A percentile compares a stretch with the other conserved stretches of the same genome.
Evolutionary conservation across 2,888 invertebrate species (phyloP).

Genomic region (Amphipyra berbera): DNA sequence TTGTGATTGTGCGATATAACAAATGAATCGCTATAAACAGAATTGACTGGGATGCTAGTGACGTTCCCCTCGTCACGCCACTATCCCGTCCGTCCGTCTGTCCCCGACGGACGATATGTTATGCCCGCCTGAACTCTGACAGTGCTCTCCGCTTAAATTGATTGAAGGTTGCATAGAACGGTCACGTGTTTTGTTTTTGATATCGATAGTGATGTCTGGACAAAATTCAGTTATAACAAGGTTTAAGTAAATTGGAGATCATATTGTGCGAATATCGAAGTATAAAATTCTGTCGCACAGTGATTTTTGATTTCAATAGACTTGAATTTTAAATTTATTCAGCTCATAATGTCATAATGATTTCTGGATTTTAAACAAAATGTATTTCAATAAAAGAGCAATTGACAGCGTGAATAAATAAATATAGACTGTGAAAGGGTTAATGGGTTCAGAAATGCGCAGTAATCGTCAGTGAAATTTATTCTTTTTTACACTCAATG

Average conservation of each 20-base stretch:
- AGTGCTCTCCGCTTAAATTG: conserved; percentile 66
- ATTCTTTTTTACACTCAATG: background rate
- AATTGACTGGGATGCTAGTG: conserved; percentile 64
- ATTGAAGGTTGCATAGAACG: conserved; percentile 64
- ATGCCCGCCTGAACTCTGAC: conserved; percentile 75
- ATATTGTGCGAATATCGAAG: background rate
- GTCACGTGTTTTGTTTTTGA: conserved; percentile 44
- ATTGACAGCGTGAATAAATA: background rate
- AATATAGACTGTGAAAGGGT: background rate
- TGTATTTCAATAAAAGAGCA: background rate
- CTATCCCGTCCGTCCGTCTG: conserved; percentile 62
- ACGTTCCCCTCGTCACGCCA: conserved; percentile 72
- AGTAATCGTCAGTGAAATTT: background rate
- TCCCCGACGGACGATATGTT: conserved; percentile 73
- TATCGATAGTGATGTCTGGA: conserved; percentile 23
- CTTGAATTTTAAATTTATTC: background rate
- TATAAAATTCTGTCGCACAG: too few species aligned
- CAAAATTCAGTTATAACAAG: conserved; percentile 1
- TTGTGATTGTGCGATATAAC: conserved; percentile 52
- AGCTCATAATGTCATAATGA: background rate
- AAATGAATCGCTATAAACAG: conserved; percentile 62
- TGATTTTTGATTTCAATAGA: background rate
- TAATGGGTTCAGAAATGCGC: background rate
- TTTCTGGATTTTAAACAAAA: background rate
- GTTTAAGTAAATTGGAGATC: background rate